These are phyloP conservation scores for Cheilinus undulatus DNA, from an alignment of 2,113 vertebrate genomes.

Conservation along the genomic window DNA sequence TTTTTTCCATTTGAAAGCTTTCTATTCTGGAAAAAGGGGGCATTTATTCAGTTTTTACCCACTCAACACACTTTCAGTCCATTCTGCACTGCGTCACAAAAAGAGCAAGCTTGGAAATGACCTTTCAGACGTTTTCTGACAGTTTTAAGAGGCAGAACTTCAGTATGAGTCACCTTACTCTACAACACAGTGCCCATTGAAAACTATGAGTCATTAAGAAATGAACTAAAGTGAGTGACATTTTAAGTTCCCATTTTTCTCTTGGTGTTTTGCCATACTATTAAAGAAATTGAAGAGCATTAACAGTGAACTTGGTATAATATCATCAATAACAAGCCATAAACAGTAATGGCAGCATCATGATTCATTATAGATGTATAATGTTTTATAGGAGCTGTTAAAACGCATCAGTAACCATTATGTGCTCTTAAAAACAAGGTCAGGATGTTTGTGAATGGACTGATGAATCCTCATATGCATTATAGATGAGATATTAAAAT, in stretches of 20 bases:
- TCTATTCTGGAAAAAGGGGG: background rate
- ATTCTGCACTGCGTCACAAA: background rate
- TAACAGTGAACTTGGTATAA: constrained; percentile 26
- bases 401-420: constrained; percentile 43
- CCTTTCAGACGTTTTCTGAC: constrained; percentile 1
- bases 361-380: constrained; percentile 50
- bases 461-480: background rate
- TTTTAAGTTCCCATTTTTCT: background rate
- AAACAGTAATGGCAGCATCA: constrained; percentile 44
- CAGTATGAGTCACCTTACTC: constrained; percentile 41
- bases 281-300: constrained; percentile 10
- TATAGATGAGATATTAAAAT: background rate
- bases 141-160: constrained; percentile 20
- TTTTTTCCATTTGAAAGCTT: background rate
- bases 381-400: constrained; percentile 46
- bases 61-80: background rate
- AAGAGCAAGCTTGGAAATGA: background rate
- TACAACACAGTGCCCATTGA: background rate
- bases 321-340: constrained; percentile 45
- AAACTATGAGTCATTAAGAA: constrained; percentile 5
- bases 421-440: constrained; percentile 46
- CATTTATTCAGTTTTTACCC: background rate
- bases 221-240: too few relatives aligned
- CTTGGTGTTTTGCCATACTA: background rate
- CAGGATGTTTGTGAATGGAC: constrained; percentile 39